A percentile compares a stretch with the other conserved stretches of the same genome.
Conservation (phyloP, 2,888 invertebrate genomes). For the Rhagophthalmus giganteus region DNA sequence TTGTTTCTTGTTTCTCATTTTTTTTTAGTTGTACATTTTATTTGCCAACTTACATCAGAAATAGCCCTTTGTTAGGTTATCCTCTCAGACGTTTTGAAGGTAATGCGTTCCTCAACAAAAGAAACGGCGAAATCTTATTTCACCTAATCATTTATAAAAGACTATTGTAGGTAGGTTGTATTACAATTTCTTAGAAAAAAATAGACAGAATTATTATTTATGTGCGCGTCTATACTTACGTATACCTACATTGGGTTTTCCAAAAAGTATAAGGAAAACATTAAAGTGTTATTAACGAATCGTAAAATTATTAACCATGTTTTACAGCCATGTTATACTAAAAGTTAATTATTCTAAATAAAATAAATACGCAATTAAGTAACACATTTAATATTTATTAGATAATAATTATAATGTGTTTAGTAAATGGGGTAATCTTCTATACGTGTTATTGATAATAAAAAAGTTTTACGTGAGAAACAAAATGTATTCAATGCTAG, state of each 20-base stretch:
- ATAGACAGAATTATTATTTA: not conserved
- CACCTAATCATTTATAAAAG: not conserved
- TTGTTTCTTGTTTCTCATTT: no score
- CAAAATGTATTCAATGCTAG: constrained; percentile 17
- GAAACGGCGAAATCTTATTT: not conserved
- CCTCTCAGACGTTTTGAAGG: not conserved
- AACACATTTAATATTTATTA: no score
- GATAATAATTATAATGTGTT: no score
- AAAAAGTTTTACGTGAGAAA: not conserved
- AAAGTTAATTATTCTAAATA: no score
- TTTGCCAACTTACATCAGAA: no score
- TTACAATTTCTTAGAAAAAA: not conserved
- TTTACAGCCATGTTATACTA: no score
- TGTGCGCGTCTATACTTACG: not conserved
- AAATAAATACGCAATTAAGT: no score
- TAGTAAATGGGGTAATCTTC: no score
- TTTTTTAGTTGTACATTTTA: no score
- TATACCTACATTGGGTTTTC: not conserved
- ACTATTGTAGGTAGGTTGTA: not conserved
- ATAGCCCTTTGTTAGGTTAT: not conserved
- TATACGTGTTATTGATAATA: not conserved
- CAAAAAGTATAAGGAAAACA: not conserved
- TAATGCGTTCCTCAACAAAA: not conserved
- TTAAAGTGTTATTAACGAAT: no score
- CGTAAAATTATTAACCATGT: no score